Percentiles rank a stretch among this genome's conserved stretches.
These are phyloP conservation scores for Premnoplex brunnescens DNA, from an alignment of 2,797 vertebrate species.

Conservation along the genomic window DNA sequence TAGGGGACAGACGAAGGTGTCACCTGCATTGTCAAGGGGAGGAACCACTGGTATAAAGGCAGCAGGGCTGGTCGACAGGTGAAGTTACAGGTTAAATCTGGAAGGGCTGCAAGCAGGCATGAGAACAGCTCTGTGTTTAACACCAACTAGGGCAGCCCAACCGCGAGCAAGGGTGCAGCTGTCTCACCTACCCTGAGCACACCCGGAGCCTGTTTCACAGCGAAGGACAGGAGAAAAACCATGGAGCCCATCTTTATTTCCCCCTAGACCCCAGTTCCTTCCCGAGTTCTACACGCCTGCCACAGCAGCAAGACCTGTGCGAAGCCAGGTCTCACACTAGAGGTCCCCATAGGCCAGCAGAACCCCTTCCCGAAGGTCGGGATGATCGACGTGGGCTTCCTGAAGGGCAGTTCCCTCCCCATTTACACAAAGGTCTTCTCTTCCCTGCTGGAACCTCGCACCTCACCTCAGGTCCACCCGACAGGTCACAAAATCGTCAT, in stretches of 20 bases:
- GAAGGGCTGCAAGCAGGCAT: not conserved
- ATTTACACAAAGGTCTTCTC: not conserved
- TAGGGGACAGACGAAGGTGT: accelerated
- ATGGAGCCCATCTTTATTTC: not conserved
- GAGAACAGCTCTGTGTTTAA: not conserved
- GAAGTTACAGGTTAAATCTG: not conserved
- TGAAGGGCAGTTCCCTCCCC: not conserved
- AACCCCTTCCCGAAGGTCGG: not conserved
- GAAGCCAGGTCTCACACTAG: constrained; percentile 54
- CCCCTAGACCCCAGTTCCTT: not conserved
- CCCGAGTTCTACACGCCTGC: accelerated
- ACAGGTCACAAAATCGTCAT: not conserved
- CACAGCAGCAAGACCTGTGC: not conserved
- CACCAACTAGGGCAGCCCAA: not conserved
- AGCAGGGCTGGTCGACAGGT: not conserved
- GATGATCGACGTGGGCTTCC: not conserved
- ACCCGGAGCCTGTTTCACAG: not conserved
- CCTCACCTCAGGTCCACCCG: not conserved
- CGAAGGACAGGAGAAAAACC: accelerated
- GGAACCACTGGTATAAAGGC: not conserved
- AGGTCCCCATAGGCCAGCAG: constrained; percentile 64
- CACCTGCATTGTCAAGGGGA: not conserved
- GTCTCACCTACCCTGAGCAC: not conserved
- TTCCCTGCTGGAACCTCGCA: not conserved
- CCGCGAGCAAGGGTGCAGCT: not conserved